Evolutionary conservation across 2,113 vertebrate genomes (phyloP), one percentile per base, ranked within the genome.

Genomic region (Mohoua ochrocephala): DNA sequence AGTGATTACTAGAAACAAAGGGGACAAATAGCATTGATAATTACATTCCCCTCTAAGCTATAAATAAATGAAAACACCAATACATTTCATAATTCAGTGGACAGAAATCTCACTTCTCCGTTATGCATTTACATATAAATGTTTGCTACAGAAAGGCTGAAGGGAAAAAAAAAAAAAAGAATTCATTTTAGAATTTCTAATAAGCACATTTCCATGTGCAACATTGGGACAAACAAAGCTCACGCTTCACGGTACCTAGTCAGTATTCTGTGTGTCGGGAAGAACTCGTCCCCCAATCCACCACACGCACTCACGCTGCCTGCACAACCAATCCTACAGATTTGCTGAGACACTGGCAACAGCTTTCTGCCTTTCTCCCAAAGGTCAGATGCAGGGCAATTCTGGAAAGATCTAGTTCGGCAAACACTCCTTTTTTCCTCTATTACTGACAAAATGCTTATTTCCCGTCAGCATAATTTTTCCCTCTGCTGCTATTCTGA

Each of bases 1-100:
- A 99, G 91, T 99, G 98, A 93, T 99, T 99, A 97, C 95, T 98
- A 84, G 56, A 92, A 93, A 67, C 65, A 82, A 91, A 49, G 8
- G 50, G 11, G 75, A 61, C 37, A 84, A 67, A 59, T 33, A 21
- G 1, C 59, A 61, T 1, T 63, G 44, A 63, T 96, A 94, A 93
- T 89, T 75, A 45, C 17, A 73, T 74, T 80, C 61, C 39, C 15
- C 76, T 87, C 71, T 77, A 67, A 83, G 52, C 35, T 68, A 77
- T 11, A 87, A 87, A 31, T 21, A 74, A 93, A 87, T 63, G 33
- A 70, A 71, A 91, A 92, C 4, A 93, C 12, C 27, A 79, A 37
- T 42, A n/a, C 30, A 35, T 93, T 79, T 11, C 7, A 39, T 69
- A 79, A 64, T 19, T 78, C 61, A 22, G 31, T 13, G 69, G 49